A percentile compares a stretch with the other conserved stretches of the same genome.
Conservation (phyloP, 2,797 vertebrate genomes). For the Notolepis coatsorum region DNA sequence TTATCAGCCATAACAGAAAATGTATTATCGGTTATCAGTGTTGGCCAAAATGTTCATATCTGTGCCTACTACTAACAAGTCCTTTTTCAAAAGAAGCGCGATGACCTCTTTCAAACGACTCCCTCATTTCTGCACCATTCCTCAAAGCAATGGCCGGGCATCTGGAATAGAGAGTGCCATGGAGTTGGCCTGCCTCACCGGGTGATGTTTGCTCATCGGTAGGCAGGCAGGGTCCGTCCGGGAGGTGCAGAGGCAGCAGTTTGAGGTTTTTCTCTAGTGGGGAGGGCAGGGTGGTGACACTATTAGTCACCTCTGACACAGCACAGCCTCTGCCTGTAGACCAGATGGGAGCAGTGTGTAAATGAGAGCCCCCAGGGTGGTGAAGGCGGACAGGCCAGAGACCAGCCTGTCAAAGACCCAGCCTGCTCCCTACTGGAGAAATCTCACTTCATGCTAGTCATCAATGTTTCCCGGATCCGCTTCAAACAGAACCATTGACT, state of each 20-base stretch:
- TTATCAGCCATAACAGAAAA: too few species aligned
- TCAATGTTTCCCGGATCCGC: slow-evolving; percentile 26
- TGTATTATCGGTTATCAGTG: too few species aligned
- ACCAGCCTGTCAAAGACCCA: slow-evolving; percentile 29
- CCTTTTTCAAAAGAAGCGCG: slow-evolving; percentile 49
- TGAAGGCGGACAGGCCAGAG: slow-evolving; percentile 31
- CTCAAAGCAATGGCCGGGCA: slow-evolving; percentile 39
- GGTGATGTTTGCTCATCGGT: slow-evolving; percentile 58
- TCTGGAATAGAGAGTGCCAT: slow-evolving; percentile 48
- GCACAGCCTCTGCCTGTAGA: slow-evolving; percentile 60
- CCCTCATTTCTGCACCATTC: slow-evolving; percentile 25
- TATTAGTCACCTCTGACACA: slow-evolving; percentile 78
- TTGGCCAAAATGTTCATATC: too few species aligned
- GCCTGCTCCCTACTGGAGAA: slow-evolving; percentile 18
- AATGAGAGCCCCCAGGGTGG: slow-evolving; percentile 54
- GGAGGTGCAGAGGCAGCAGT: slow-evolving; percentile 73
- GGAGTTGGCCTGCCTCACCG: slow-evolving; percentile 47
- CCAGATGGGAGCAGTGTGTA: slow-evolving; percentile 70
- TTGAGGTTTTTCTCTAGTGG: slow-evolving; percentile 62
- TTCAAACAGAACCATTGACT: slow-evolving; percentile 47
- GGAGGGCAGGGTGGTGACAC: slow-evolving; percentile 60
- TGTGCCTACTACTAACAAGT: slow-evolving; percentile 59
- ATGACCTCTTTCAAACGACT: slow-evolving; percentile 51
- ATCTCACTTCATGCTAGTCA: slow-evolving; percentile 2
- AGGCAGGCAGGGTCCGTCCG: slow-evolving; percentile 52